Evolutionary conservation across 2,113 vertebrate species (phyloP), one percentile per base, ranked within the genome.

Genomic region (Thunnus thynnus): DNA sequence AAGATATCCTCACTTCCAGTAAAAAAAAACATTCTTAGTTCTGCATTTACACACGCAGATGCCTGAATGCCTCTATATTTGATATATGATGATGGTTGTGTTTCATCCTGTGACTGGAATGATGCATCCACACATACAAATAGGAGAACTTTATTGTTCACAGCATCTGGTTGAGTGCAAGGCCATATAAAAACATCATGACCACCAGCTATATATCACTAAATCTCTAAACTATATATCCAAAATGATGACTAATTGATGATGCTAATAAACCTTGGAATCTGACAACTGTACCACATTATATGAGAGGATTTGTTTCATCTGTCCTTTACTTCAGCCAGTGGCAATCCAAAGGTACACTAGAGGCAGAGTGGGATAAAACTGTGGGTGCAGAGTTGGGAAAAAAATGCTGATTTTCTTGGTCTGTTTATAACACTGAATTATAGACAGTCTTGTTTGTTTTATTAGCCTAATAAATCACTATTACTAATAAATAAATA

Each of bases 261-360:
- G 25, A 47, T 25, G 50, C 12, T 48, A 55, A 75, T 66, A 55
- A 66, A 48, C 13, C 2, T n/a, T 65, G 48, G 8, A 74, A 69
- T 62, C 6, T 61, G 10, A 71, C 61, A 76, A 72, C 13, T 51
- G 18, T 25, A 68, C 4, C 10, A 65, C 44, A 48, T 73, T 77
- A 73, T 44, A 36, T 76, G 76, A 80, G 30, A 62, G 3, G 62
- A 64, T 75, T 18, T 82, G 27, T 50, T 13, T 5, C 3, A 11
- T 32, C 10, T 63, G 1, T 7, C 54, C 20, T 22, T 11, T 16
- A 25, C 25, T 10, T 17, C 25, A 30, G 20, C 20, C 12, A 3
- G 56, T 47, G 57, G 16, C 9, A 57, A 22, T 22, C 16, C n/a
- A 10, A 55, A 0, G 20, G 18, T 14, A 50, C 27, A 30, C 8